These are phyloP conservation scores for Ferrisia virgata DNA, from an alignment of 2,888 invertebrate species.

Conservation along the genomic window DNA sequence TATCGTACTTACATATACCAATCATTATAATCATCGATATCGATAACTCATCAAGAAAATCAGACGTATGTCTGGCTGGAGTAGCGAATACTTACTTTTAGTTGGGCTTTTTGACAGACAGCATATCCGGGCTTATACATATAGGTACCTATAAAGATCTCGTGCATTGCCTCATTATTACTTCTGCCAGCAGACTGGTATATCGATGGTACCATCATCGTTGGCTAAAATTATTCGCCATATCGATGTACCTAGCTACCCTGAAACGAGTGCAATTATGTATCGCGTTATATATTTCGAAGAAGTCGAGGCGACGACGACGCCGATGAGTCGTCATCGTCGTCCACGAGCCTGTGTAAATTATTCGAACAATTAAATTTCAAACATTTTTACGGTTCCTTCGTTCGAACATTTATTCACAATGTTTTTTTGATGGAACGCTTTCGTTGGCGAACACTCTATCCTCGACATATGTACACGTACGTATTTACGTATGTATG, in stretches of 20 bases:
- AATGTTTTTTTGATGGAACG: background rate
- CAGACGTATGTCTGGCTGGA: too few species aligned
- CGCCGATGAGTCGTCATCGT: background rate
- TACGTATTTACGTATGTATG: too few species aligned
- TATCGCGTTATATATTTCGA: too few species aligned
- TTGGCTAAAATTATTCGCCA: background rate
- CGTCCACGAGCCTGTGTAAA: slow-evolving; percentile 26
- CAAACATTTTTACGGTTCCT: slow-evolving; percentile 38
- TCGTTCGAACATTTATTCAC: slow-evolving; percentile 37
- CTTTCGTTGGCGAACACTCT: background rate
- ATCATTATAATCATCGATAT: too few species aligned
- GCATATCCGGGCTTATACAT: slow-evolving; percentile 42
- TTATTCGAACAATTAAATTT: slow-evolving; percentile 42
- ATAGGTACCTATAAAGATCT: slow-evolving; percentile 13
- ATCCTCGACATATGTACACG: too few species aligned
- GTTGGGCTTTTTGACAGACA: slow-evolving; percentile 23
- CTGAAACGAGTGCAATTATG: too few species aligned
- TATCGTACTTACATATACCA: too few species aligned
- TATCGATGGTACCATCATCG: too few species aligned
- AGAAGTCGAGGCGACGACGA: background rate
- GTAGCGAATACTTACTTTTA: background rate
- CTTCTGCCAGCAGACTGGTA: too few species aligned
- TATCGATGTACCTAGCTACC: too few species aligned
- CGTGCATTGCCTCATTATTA: slow-evolving; percentile 33
- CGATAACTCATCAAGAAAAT: too few species aligned